A percentile compares a stretch with the other conserved stretches of the same genome.
phyloP scores from a whole-genome alignment of 1,140 invertebrate species.

The Schmidtea mediterranea region DNA sequence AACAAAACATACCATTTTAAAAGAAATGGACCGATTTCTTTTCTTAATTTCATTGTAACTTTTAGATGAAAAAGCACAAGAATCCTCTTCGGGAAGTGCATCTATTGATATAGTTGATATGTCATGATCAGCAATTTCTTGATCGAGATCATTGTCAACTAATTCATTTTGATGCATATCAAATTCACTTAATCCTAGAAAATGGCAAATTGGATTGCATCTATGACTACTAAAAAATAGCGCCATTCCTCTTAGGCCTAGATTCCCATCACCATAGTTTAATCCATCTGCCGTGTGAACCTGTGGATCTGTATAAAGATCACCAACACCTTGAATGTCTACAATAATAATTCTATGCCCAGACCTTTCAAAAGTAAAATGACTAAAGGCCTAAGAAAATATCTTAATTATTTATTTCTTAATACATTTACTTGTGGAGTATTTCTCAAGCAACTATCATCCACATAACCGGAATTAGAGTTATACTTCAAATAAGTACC shows the following conservation, averaged over 20 bases:
- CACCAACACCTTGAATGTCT: conserved; percentile 38
- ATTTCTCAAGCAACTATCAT: conserved; percentile 25
- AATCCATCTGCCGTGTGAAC: conserved; percentile 31
- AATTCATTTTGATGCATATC: conserved; percentile 29
- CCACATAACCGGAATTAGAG: conserved; percentile 36
- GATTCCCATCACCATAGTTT: conserved; percentile 34
- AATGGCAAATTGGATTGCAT: conserved; percentile 33
- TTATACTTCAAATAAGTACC: conserved; percentile 38
- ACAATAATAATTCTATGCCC: conserved; percentile 36
- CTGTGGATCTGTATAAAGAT: conserved; percentile 37
- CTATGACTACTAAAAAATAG: conserved; percentile 35
- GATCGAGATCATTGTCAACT: neutral
- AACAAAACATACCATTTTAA: too few relatives aligned
- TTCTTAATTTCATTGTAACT: too few relatives aligned
- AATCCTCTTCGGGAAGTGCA: too few relatives aligned
- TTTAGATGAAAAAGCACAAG: too few relatives aligned
- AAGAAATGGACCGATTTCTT: too few relatives aligned
- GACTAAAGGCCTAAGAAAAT: conserved; percentile 31
- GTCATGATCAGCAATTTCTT: too few relatives aligned
- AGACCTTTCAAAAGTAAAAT: conserved; percentile 37
- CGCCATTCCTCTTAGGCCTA: conserved; percentile 35
- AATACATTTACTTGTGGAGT: conserved; percentile 29
- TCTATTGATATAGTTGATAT: too few relatives aligned
- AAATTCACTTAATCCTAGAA: conserved; percentile 30
- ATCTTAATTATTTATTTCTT: too few relatives aligned